phyloP scores from a whole-genome alignment of 2,113 vertebrate species.

The Natator depressus region DNA sequence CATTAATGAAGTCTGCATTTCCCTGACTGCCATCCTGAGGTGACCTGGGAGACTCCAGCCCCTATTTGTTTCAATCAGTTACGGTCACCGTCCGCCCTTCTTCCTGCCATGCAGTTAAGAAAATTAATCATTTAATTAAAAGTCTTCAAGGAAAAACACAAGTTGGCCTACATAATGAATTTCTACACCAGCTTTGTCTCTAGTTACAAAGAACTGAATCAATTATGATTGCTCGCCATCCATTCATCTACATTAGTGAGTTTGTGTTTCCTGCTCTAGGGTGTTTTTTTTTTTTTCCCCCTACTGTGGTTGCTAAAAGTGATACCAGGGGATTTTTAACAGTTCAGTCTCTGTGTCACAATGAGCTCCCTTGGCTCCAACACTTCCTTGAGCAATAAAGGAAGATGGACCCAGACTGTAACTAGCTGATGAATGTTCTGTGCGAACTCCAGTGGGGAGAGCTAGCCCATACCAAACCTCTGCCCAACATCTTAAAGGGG shows the following conservation, averaged over 20 bases:
- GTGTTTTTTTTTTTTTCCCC: neutral
- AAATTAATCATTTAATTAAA: constrained; percentile 38
- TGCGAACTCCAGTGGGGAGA: neutral
- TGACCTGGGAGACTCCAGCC: fast-evolving
- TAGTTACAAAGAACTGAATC: neutral
- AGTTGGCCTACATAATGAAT: neutral
- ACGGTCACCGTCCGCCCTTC: neutral
- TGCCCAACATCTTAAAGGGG: fast-evolving
- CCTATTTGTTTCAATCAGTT: neutral
- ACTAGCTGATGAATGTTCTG: neutral
- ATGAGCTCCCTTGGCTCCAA: neutral
- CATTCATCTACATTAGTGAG: constrained; percentile 14
- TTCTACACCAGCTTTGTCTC: neutral
- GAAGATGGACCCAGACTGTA: neutral
- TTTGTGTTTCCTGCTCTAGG: neutral
- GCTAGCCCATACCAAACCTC: neutral
- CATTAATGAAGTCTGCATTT: neutral
- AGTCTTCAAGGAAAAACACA: neutral
- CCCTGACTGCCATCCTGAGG: neutral
- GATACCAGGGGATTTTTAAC: neutral
- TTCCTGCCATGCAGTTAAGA: neutral
- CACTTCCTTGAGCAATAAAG: neutral
- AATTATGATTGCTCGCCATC: neutral
- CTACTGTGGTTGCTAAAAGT: neutral
- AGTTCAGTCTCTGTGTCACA: neutral